A percentile compares a stretch with the other conserved stretches of the same genome.
Evolutionary conservation across 2,888 invertebrate species (phyloP).

Genomic region (Campoplex capitator): DNA sequence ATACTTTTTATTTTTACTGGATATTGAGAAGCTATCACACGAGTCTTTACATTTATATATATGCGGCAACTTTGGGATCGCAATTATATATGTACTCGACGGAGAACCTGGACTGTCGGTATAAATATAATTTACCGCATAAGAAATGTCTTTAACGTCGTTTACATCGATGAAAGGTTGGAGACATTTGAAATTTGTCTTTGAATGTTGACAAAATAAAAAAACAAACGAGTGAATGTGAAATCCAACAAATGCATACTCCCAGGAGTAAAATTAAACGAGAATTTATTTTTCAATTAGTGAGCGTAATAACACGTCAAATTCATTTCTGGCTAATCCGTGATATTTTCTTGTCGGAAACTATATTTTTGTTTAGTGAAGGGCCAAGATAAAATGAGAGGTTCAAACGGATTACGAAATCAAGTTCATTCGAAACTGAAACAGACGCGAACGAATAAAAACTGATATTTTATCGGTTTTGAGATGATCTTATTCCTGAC

Average conservation of each 20-base stretch:
- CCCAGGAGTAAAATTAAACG: background rate
- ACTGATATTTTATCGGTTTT: background rate
- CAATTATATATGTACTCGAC: slow-evolving; percentile 17
- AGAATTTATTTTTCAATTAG: background rate
- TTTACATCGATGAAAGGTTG: background rate
- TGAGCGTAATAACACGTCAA: background rate
- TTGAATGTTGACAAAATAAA: too few species aligned
- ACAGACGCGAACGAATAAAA: background rate
- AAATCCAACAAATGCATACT: background rate
- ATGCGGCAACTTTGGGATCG: slow-evolving; percentile 19
- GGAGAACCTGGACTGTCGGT: background rate
- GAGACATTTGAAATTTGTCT: background rate
- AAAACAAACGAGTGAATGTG: too few species aligned
- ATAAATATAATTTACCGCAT: background rate
- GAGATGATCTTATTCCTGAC: background rate
- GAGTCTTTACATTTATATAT: background rate
- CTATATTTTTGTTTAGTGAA: background rate
- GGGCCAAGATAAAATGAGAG: background rate
- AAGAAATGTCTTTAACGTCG: background rate
- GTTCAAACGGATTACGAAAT: background rate
- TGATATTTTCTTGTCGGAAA: background rate
- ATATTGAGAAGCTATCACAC: slow-evolving; percentile 2
- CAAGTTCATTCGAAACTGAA: background rate
- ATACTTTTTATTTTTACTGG: slow-evolving; percentile 4
- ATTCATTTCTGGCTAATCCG: background rate